These are phyloP conservation scores for Asobara japonica DNA, from an alignment of 1,140 invertebrate species.

Conservation along the genomic window DNA sequence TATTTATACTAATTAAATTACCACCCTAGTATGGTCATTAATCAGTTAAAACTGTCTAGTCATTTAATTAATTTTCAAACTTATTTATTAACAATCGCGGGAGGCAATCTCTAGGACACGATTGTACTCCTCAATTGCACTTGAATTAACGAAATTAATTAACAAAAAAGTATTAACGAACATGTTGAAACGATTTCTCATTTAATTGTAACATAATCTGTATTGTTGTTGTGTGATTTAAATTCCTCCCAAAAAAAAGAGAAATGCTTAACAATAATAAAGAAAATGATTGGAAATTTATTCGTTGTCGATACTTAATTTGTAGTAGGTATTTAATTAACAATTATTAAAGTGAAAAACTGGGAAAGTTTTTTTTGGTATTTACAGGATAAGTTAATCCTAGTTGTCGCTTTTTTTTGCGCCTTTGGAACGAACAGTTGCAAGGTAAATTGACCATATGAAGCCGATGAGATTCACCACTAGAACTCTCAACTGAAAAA, in stretches of 20 bases:
- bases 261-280: constrained; percentile 45
- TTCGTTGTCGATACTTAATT: background rate
- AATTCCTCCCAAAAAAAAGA: constrained; percentile 40
- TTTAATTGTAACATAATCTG: constrained; percentile 63
- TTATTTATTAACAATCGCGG: background rate
- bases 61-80: constrained; percentile 11
- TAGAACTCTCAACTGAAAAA: constrained; percentile 74
- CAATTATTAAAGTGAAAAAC: constrained; percentile 17
- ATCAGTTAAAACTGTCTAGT: constrained; percentile 13
- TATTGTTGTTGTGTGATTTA: constrained; percentile 67
- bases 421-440: constrained; percentile 64
- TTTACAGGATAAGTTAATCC: background rate
- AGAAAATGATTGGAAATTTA: constrained; percentile 21
- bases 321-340: background rate
- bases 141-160: constrained; percentile 17
- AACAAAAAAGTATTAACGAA: background rate
- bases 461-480: constrained; percentile 75
- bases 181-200: constrained; percentile 13
- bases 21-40: background rate
- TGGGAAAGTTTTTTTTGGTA: background rate
- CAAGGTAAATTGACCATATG: constrained; percentile 76
- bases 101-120: background rate
- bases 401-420: constrained; percentile 22
- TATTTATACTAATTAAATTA: constrained; percentile 27
- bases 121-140: constrained; percentile 1